Base-by-base conservation (phyloP, 2,888 invertebrate species). In the Tyria jacobaeae region DNA sequence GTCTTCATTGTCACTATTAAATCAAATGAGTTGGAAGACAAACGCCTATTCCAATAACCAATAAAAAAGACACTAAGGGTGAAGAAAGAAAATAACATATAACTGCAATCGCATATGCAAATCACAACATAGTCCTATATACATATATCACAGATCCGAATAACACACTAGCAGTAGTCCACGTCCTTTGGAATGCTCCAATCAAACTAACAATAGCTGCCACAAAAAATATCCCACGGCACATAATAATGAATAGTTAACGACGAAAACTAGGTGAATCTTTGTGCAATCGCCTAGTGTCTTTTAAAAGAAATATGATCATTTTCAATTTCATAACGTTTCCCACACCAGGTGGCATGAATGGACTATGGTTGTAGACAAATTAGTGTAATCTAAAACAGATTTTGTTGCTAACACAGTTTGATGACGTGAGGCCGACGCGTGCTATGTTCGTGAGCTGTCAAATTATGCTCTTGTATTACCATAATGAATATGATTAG, bases 201-300 rank as follows among this genome's bases (percentile, higher is more conserved):
- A 90, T 90, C 90, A 91, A 87, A 88, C 79, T 72, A 90, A 93
- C 93, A 93, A 93, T 92, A 76, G 87, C 74, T 73, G 68, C 70
- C 77, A 84, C 89, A 91, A 92, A 90, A 91, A 91, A 83, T 80
- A 76, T 93, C 94, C 87, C 94, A 94, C 94, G 92, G 91, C 91
- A 91, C 88, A 89, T 87, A 91, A 87, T 89, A 90, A 93, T 93
- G 93, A 93, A 94, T 93, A 92, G 92, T 83, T 91, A 90, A 90
- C 90, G 85, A 89, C 92, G 89, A 92, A 92, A 94, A 94, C 92
- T 94, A 94, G 94, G 94, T 93, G 94, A 93, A 94, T 94, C 94
- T 90, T 92, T 93, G 92, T 93, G 93, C 93, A 94, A 94, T 87
- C 84, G 89, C 80, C 85, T 83, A 76, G 91, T 89, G 91, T 91